Conservation (phyloP, 1,140 invertebrate genomes). For the Camponotus floridanus region DNA sequence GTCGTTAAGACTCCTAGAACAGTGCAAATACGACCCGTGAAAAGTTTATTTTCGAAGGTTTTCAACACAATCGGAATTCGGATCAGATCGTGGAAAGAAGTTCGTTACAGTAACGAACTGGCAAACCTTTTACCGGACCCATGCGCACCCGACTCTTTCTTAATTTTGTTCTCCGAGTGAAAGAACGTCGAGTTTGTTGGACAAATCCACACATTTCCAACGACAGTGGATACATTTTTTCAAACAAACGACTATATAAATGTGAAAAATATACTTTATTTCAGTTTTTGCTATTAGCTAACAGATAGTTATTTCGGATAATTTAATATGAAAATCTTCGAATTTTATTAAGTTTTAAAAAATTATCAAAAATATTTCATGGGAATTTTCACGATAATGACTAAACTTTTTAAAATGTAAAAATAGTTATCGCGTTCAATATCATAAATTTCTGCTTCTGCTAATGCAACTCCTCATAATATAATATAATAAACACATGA, state of each 20-base stretch:
- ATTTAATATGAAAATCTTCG: conserved; percentile 20
- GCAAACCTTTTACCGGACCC: conserved; percentile 65
- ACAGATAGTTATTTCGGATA: not conserved
- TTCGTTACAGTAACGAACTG: conserved; percentile 82
- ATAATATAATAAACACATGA: not conserved
- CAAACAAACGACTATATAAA: conserved; percentile 32
- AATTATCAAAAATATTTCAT: conserved; percentile 12
- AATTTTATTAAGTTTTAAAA: conserved; percentile 35
- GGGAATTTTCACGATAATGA: conserved; percentile 16
- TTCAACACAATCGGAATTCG: conserved; percentile 74
- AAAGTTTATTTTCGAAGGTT: conserved; percentile 64
- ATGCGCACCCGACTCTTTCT: conserved; percentile 40
- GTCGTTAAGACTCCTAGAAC: conserved; percentile 22
- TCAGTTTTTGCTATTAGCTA: conserved; percentile 44
- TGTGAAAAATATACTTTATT: conserved; percentile 42
- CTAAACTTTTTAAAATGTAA: conserved; percentile 19
- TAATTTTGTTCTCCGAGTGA: conserved; percentile 61
- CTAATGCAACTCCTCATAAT: not conserved
- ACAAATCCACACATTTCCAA: conserved; percentile 10
- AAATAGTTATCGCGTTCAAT: not conserved
- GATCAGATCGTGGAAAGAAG: conserved; percentile 77
- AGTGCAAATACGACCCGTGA: conserved; percentile 48
- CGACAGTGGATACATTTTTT: conserved; percentile 23
- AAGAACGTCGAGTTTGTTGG: conserved; percentile 31
- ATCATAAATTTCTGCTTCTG: not conserved